Evolutionary conservation across 2,888 invertebrate species (phyloP).

Genomic region (Diloba caeruleocephala): DNA sequence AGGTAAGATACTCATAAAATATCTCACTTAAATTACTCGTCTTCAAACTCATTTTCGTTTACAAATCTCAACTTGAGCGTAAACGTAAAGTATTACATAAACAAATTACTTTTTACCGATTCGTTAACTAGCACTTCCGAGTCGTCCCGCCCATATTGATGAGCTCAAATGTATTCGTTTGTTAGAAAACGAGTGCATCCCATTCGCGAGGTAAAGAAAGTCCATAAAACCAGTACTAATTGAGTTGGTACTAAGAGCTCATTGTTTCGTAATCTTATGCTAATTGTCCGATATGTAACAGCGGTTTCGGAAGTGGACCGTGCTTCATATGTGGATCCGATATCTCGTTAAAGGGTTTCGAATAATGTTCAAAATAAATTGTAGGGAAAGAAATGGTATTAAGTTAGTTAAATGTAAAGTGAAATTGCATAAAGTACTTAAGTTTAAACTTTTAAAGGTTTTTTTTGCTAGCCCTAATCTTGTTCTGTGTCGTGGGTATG

Average conservation of each 20-base stretch:
- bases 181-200: constrained; percentile 41
- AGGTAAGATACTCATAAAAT: constrained; percentile 78
- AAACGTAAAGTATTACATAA: constrained; percentile 44
- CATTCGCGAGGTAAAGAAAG: constrained; percentile 59
- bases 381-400: neutral
- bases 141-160: constrained; percentile 53
- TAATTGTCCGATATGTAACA: constrained; percentile 53
- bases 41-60: constrained; percentile 25
- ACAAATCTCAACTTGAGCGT: constrained; percentile 15
- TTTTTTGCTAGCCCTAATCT: too few relatives aligned
- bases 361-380: neutral
- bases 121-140: constrained; percentile 47
- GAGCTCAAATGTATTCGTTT: constrained; percentile 55
- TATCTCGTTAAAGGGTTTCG: constrained; percentile 1
- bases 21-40: neutral
- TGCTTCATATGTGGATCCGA: constrained; percentile 27
- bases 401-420: neutral
- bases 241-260: constrained; percentile 44
- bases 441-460: too few relatives aligned
- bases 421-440: too few relatives aligned
- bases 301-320: constrained; percentile 44
- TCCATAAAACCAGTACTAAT: constrained; percentile 63
- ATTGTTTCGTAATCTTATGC: constrained; percentile 57
- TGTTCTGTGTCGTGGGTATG: too few relatives aligned
- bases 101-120: constrained; percentile 49